These are phyloP conservation scores for Wasmannia auropunctata DNA, from an alignment of 1,140 invertebrate genomes.

Conservation along the genomic window DNA sequence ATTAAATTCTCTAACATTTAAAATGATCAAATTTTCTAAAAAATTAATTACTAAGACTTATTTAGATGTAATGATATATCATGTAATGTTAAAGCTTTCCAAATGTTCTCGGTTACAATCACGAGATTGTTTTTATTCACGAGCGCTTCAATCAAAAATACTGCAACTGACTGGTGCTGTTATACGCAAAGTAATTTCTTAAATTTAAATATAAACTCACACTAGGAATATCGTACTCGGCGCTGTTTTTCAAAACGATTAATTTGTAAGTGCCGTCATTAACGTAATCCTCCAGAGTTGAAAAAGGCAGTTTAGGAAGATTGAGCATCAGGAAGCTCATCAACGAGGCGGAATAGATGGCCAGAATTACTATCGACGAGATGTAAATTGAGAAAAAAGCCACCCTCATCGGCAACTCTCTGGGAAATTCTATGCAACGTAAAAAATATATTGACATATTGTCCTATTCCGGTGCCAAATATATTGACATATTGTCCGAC, in stretches of 20 bases:
- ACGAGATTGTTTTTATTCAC: background rate
- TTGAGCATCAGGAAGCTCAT: too few species aligned
- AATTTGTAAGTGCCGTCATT: too few species aligned
- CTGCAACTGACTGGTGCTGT: background rate
- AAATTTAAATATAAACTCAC: conserved; percentile 46
- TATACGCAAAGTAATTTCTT: background rate
- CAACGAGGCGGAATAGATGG: too few species aligned
- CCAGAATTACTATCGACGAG: too few species aligned
- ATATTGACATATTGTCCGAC: too few species aligned
- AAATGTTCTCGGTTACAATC: background rate
- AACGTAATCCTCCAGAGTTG: too few species aligned
- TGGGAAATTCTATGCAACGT: too few species aligned
- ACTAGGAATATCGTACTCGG: conserved; percentile 62
- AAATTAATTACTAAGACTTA: background rate
- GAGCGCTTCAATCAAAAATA: background rate
- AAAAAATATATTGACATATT: too few species aligned
- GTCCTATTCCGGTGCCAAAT: too few species aligned
- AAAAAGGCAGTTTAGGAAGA: too few species aligned
- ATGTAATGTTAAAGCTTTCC: background rate
- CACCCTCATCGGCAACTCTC: conserved; percentile 66
- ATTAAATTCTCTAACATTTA: background rate
- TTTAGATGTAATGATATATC: too few species aligned
- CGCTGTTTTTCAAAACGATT: conserved; percentile 67
- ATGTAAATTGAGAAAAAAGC: too few species aligned
- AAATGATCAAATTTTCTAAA: background rate